Conservation (phyloP, 2,797 vertebrate genomes). For the Acanthis flammea region DNA sequence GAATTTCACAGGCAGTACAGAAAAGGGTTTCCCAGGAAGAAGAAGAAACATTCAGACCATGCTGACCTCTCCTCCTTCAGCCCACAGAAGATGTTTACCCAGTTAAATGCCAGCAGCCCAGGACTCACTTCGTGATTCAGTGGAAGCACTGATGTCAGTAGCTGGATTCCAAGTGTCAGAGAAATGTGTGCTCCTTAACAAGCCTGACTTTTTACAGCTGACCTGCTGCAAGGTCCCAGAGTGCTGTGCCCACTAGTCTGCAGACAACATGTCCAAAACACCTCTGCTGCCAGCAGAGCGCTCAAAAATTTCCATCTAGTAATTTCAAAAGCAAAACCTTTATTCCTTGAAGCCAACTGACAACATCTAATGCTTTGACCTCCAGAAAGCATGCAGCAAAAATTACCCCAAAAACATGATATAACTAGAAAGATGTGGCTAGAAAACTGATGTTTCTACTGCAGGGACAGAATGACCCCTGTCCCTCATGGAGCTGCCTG, state of each 20-base stretch:
- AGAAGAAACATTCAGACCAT: neutral
- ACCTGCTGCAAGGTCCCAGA: neutral
- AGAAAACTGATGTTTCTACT: neutral
- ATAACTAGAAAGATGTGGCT: neutral
- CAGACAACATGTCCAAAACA: neutral
- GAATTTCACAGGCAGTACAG: neutral
- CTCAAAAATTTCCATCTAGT: neutral
- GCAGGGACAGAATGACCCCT: neutral
- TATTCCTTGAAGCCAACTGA: neutral
- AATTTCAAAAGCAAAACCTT: neutral
- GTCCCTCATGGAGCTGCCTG: fast-evolving
- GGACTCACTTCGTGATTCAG: neutral
- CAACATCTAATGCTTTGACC: neutral
- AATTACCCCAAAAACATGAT: neutral
- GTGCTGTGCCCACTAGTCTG: neutral
- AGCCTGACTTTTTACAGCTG: constrained; percentile 17
- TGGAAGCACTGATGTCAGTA: neutral
- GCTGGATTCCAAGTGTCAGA: neutral
- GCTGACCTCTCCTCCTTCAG: neutral
- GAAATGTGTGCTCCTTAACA: neutral
- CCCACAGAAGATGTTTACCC: neutral
- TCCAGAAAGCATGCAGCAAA: neutral
- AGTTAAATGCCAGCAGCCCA: neutral
- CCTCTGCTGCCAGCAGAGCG: neutral
- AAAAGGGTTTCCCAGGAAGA: neutral